These are phyloP conservation scores for Aricia artaxerxes DNA, from an alignment of 2,888 invertebrate genomes.

Conservation along the genomic window DNA sequence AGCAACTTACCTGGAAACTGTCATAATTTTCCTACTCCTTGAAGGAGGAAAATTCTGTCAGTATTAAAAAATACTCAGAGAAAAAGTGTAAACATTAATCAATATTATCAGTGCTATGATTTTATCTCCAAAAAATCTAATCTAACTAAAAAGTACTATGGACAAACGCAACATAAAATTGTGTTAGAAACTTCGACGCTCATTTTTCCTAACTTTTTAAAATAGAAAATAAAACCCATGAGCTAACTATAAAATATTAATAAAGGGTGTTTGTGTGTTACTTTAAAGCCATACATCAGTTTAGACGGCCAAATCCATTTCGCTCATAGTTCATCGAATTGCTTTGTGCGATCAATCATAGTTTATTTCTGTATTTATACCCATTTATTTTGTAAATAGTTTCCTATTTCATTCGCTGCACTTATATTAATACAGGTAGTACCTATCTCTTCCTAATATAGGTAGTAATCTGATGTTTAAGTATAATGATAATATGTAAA, in stretches of 20 bases:
- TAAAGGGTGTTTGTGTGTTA: background rate
- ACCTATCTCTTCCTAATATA: background rate
- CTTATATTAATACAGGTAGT: background rate
- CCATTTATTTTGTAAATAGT: background rate
- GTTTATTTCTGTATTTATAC: conserved; percentile 3
- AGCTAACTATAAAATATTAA: background rate
- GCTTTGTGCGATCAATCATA: conserved; percentile 6
- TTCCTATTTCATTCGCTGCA: background rate
- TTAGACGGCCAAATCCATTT: conserved; percentile 10
- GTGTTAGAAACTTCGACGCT: background rate
- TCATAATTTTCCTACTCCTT: too few relatives aligned
- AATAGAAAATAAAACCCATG: background rate
- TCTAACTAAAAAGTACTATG: too few relatives aligned
- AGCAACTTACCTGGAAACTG: too few relatives aligned
- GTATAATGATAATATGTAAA: too few relatives aligned
- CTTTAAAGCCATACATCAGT: conserved; percentile 21
- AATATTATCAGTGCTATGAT: too few relatives aligned
- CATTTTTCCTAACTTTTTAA: background rate
- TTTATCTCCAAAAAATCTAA: too few relatives aligned
- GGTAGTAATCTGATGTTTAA: too few relatives aligned
- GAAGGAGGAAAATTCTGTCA: too few relatives aligned
- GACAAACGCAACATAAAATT: background rate
- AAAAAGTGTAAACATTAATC: too few relatives aligned
- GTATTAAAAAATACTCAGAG: too few relatives aligned
- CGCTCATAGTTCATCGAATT: conserved; percentile 18